Base-by-base conservation (phyloP, 2,113 vertebrate species). In the Cranoglanis bouderius region DNA sequence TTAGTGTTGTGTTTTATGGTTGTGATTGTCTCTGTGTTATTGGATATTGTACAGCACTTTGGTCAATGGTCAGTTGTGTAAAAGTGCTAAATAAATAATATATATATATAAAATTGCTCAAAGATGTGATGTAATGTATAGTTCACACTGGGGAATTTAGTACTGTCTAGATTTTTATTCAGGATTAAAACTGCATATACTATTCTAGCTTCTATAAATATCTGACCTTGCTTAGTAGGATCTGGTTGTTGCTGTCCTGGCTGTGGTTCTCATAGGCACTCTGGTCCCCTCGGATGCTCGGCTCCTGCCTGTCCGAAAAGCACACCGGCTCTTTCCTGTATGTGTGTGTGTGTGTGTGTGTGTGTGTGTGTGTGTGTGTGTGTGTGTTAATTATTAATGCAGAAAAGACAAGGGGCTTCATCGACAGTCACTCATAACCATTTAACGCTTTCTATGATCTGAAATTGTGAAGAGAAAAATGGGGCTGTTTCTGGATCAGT, bases 301-400 rank as follows among this genome's bases (percentile, higher is more conserved):
- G 46, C 16, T 85, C 90, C 83, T 88, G 89, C 2, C 49, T 38
- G 12, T 95, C 88, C 84, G 88, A 83, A 75, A 92, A 12, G 57
- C 0, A 24, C 67, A 92, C 93, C 57, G 14, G 43, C 0, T 91
- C 90, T 77, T 94, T 91, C 94, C 94, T 94, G 88, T 51, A 12
- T 89, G 90, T 78, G 88, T 46, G 29, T n/a, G 67, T 74, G 90
- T 4, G n/a, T 87, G 89, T 87, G 13, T 89, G 90, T 78, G 88
- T 46, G 29, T n/a, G 67, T 74, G 90, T 4, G n/a, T 87, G 89
- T 51, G 13, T 89, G 90, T 78, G 88, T 46, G 29, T n/a, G 67
- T 74, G 90, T 4, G n/a, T 87, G 89, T 87, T 94, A 89, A 94
- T 95, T 92, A 94, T 95, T 91, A 87, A 94, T 94, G 84, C 84